These are phyloP conservation scores for Columba guinea DNA, from an alignment of 2,797 vertebrate species.

Conservation along the genomic window DNA sequence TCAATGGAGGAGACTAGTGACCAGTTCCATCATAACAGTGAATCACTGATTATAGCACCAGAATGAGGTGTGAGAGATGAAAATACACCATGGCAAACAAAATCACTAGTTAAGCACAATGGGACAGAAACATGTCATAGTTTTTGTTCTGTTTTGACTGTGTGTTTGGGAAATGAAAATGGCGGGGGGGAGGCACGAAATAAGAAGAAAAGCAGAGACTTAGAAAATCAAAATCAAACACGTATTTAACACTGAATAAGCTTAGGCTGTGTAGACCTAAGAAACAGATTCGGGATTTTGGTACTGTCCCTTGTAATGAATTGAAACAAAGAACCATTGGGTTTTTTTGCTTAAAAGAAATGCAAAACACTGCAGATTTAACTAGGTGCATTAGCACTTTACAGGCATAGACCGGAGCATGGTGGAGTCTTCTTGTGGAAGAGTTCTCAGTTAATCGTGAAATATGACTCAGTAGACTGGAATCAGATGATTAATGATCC, in stretches of 20 bases:
- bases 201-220: not conserved
- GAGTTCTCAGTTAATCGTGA: not conserved
- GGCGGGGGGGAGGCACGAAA: not conserved
- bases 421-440: not conserved
- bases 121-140: not conserved
- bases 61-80: not conserved
- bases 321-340: not conserved
- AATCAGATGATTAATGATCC: not conserved
- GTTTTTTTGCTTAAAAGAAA: not conserved
- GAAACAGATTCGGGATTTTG: not conserved
- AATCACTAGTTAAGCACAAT: not conserved
- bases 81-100: not conserved
- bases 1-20: not conserved
- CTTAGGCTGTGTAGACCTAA: accelerated
- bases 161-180: not conserved
- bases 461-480: not conserved
- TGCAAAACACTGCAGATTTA: not conserved
- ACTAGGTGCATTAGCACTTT: not conserved
- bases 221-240: accelerated
- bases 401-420: not conserved
- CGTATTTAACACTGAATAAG: not conserved
- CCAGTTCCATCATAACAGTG: not conserved
- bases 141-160: not conserved
- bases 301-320: not conserved
- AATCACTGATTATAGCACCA: not conserved